Evolutionary conservation across 2,113 vertebrate species (phyloP).

Genomic region (Dromiciops gliroides): DNA sequence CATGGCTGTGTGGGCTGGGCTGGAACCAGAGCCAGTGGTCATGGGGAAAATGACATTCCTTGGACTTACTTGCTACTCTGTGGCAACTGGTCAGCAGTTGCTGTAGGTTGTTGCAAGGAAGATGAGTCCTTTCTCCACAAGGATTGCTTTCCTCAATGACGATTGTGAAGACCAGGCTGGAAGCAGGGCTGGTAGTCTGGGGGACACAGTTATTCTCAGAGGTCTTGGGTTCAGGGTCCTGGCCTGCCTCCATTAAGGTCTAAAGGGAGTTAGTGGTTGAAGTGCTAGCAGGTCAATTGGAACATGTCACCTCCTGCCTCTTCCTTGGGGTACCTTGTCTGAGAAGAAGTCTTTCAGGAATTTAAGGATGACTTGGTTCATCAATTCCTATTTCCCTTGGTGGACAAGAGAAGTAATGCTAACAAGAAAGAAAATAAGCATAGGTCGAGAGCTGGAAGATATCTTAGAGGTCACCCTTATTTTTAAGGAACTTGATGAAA

Average conservation of each 20-base stretch:
- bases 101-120: background rate
- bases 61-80: background rate
- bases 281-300: background rate
- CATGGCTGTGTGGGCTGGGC: background rate
- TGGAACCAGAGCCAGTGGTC: background rate
- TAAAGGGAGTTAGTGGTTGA: background rate
- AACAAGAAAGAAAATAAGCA: background rate
- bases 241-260: background rate
- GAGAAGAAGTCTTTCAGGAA: background rate
- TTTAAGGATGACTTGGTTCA: background rate
- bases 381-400: background rate
- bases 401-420: background rate
- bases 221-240: background rate
- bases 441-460: background rate
- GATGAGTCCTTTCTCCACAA: background rate
- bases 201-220: background rate
- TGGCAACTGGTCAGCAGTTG: background rate
- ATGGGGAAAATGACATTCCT: background rate
- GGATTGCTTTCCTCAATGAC: background rate
- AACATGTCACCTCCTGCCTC: background rate
- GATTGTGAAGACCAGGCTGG: background rate
- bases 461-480: background rate
- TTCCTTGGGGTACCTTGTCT: background rate
- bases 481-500: background rate
- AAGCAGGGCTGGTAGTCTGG: background rate